These are phyloP conservation scores for Neosalanx taihuensis DNA, from an alignment of 2,797 vertebrate species.

Conservation along the genomic window DNA sequence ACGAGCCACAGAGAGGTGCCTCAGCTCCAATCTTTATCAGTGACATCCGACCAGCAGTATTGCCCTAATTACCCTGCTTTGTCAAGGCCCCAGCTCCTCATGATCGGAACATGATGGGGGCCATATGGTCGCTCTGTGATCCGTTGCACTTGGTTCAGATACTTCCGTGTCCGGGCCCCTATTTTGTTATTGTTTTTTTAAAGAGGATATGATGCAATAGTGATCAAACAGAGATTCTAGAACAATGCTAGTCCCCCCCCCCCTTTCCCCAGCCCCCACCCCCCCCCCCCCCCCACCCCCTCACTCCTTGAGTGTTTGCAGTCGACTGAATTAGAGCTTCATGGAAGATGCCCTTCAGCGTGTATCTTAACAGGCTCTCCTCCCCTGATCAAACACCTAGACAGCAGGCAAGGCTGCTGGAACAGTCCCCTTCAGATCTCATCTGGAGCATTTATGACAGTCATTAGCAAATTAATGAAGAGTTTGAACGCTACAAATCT, in stretches of 20 bases:
- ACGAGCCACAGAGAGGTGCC: conserved; percentile 73
- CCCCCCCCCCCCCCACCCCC: background rate
- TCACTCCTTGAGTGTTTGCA: conserved; percentile 10
- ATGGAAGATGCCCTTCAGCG: background rate
- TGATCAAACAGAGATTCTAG: conserved; percentile 36
- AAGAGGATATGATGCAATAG: conserved; percentile 54
- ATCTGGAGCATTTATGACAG: conserved; percentile 41
- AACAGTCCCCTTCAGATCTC: conserved; percentile 24
- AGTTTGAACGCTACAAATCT: conserved; percentile 22
- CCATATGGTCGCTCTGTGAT: conserved; percentile 29
- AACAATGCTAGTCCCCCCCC: background rate
- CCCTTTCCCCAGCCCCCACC: no score
- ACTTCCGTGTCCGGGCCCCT: conserved; percentile 50
- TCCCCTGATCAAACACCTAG: conserved; percentile 2
- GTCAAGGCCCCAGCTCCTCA: conserved; percentile 59
- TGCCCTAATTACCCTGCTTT: conserved; percentile 76
- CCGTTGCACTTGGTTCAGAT: conserved; percentile 37
- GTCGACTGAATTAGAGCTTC: background rate
- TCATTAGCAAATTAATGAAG: conserved; percentile 47
- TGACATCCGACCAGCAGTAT: conserved; percentile 65
- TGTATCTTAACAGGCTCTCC: background rate
- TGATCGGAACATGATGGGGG: conserved; percentile 40
- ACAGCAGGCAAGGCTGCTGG: conserved; percentile 18
- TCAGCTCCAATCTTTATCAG: conserved; percentile 80
- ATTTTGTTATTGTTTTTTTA: no score